Base-by-base conservation (phyloP, 2,888 invertebrate species). In the Sphaerophoria rueppellii region DNA sequence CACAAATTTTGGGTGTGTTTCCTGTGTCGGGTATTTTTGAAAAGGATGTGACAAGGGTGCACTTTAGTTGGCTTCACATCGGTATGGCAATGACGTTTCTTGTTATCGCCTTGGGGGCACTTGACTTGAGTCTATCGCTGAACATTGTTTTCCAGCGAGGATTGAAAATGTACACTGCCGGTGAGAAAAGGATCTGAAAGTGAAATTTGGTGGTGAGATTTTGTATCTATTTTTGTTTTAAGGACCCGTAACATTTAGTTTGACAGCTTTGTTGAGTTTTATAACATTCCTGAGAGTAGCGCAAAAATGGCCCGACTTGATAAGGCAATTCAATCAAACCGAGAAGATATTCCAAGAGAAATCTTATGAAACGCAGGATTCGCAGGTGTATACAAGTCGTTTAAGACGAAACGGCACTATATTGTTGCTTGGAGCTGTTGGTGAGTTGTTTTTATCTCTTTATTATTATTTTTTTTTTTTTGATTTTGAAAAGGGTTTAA, bases 1-100 rank as follows among this genome's bases (percentile, higher is more conserved):
- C 93, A 0, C 93, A 93, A 87, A 92, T 92, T 72, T 93, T 94
- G 82, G 93, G 93, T 34, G 89, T 93, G 14, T 88, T 94, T 87
- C 94, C 94, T 0, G 92, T 94, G 0, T 88, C 89, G 46, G 93
- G 93, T 0, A 87, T 93, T 11, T 91, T 90, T 87, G 91, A 91
- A 0, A 88, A 89, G 1, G 91, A 92, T 60, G 89, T 87, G 32
- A 86, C 87, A 24, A 87, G 88, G 7, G 88, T 91, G 1, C 75
- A 86, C 2, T 91, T 91, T 60, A 88, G 87, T 12, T 91, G 91
- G 91, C n/a, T 87, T 2, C 89, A 90, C 6, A 35, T 88, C 16
- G 73, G 88, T 0, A 63, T 89, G 0, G 11, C 89, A 6, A 72
- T 89, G 7, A 86, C 89, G 46, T 4, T 89, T 12, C 55, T 88